Base-by-base conservation (phyloP, 2,888 invertebrate species). In the Scaptomyza flava region DNA sequence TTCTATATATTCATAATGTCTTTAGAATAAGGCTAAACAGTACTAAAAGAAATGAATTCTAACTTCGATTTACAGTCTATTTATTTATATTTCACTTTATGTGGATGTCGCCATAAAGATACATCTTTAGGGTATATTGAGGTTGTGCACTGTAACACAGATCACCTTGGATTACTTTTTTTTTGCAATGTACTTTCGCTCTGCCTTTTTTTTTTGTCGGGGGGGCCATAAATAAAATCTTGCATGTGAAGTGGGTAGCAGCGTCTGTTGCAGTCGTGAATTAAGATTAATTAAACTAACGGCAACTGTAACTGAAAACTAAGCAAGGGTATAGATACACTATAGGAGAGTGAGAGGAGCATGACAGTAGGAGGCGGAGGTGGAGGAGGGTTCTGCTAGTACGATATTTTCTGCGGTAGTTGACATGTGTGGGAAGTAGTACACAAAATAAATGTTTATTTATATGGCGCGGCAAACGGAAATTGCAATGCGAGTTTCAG, bases 251-350 rank as follows among this genome's bases (percentile, higher is more conserved):
- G 88, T 79, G 86, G 65, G 69, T 65, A 57, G 78, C 68, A 66
- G 75, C 67, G 68, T 80, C 87, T 88, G 89, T 65, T 89, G 68
- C 70, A 69, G 89, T 89, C 89, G 85, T 84, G 84, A 89, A 84
- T 84, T 84, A 84, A 84, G 84, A 84, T 84, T 84, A 84, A 84
- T 84, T 84, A 84, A 84, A 84, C 79, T 79, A 81, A 84, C 85
- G 81, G 82, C 72, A 86, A 71, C 83, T 63, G 84, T 56, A 70
- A 68, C 77, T 88, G 81, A 71, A 84, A 80, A 84, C 76, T 72
- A 81, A 88, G 67, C 56, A 62, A 48, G 38, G n/a, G 12, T 33
- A 31, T 53, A 45, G 38, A 47, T 14, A 7, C 8, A 8, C 2
- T 31, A 38, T 14, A n/a, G 5, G n/a, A 23, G 30, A 12, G 27